Evolutionary conservation across 2,888 invertebrate species (phyloP).

Genomic region (Chalcis sispes): DNA sequence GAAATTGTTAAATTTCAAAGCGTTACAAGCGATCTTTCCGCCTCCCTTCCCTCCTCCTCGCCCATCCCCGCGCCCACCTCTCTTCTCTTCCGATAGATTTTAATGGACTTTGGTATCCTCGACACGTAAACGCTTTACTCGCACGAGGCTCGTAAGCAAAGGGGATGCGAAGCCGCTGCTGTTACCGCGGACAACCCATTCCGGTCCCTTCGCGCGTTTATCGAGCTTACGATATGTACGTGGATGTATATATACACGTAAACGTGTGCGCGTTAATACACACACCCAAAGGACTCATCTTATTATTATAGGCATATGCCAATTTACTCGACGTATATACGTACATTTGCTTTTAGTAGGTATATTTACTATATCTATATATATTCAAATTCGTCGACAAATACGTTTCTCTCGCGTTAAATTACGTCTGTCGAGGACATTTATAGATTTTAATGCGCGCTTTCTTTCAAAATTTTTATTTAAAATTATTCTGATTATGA

Average conservation of each 20-base stretch:
- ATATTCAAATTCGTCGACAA: no score
- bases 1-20: slow-evolving; percentile 71
- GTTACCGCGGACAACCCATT: neutral
- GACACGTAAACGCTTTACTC: slow-evolving; percentile 73
- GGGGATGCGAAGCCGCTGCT: neutral
- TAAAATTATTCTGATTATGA: no score
- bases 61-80: no score
- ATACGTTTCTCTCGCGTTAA: no score
- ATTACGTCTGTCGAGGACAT: no score
- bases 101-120: slow-evolving; percentile 71
- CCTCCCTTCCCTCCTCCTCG: no score
- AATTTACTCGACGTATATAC: neutral
- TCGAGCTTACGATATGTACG: slow-evolving; percentile 2
- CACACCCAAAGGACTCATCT: neutral
- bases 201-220: neutral
- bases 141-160: slow-evolving; percentile 22
- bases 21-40: slow-evolving; percentile 63
- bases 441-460: no score
- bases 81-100: slow-evolving; percentile 70
- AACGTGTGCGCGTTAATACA: no score
- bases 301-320: slow-evolving; percentile 16
- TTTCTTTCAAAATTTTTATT: no score
- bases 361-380: no score
- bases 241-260: no score
- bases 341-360: no score